Evolutionary conservation across 2,888 invertebrate species (phyloP), one percentile per base, ranked within the genome.

Genomic region (Drosophila anomelani): DNA sequence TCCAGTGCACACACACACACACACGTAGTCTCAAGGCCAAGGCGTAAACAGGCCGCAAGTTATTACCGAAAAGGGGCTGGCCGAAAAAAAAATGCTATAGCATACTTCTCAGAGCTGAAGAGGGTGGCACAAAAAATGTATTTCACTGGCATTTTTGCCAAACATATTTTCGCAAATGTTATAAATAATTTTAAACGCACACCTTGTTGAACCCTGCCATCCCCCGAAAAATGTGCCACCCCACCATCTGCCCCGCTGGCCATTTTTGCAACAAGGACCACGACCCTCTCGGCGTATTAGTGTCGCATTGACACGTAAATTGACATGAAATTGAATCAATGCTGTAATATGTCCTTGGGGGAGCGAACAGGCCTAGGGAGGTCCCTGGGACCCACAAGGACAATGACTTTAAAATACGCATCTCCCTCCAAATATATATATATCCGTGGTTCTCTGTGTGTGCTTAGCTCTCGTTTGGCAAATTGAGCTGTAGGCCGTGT

Each of bases 241-340:
- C 17, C 15, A 26, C 12, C 34, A 3, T 32, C 26, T 17, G 15
- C 64, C 64, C 63, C 49, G 38, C 49, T 12, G n/a, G 1, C 32
- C 51, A 36, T 23, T 54, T 51, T 23, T 17, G 43, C 36, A 29
- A 36, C 68, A 47, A 43, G 55, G 57, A 44, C 78, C 77, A 80
- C 80, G 83, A 80, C 81, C 80, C 85, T 76, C 68, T 76, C 57
- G 76, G 86, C 77, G 86, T 87, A 91, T 91, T 91, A 90, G 90
- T 87, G 86, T 92, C 92, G 91, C 89, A 92, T 92, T 92, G 92
- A 92, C 92, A 92, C 88, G 92, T 91, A 92, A 92, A 92, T 92
- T 92, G 92, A 92, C 92, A 92, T 92, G 90, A 92, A 92, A 92
- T 92, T 92, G 92, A 92, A 92, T 92, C 92, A 92, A 92, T 92